Base-by-base conservation (phyloP, 2,797 vertebrate species). In the Sebastes iracundus region DNA sequence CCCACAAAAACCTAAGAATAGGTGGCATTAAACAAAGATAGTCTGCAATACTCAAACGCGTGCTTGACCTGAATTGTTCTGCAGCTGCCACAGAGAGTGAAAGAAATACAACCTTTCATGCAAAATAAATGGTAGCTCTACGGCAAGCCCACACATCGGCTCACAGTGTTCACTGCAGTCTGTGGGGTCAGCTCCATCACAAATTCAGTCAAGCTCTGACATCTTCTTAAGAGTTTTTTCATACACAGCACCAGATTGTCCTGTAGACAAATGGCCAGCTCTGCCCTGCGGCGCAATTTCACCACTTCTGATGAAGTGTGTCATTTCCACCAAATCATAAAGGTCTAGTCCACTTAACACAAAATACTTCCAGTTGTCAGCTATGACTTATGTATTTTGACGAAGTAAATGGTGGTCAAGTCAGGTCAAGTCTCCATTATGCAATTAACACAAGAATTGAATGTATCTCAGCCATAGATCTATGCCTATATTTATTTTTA, bases 61-160 rank as follows among this genome's bases (percentile, higher is more conserved):
- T 27, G 56, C 25, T 52, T 81, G 66, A 81, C 75, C 80, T 67
- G 22, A 68, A 80, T 77, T 46, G 35, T 46, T 82, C 11, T 63
- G 38, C 62, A 49, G 28, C 80, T 68, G 69, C 66, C 23, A 64
- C n/a, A 66, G 64, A 42, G 30, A 56, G 46, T 13, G 33, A 76
- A 53, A 38, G 38, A 79, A 85, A 63, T 58, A 79, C 53, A 79
- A 52, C 53, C 55, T 55, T 67, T 76, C 63, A 79, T 75, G 65
- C 59, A 33, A 84, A 77, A 56, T 62, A 70, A 85, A 83, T 77
- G 32, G 27, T 60, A 23, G 7, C 28, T 46, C 12, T 32, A 32
- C 23, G 38, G 56, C 7, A 62, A 71, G 55, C 22, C 56, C 60
- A 49, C 61, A 38, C 55, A 38, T 4, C 62, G 71, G 62, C 61